phyloP scores from a whole-genome alignment of 1,140 invertebrate genomes.

The Bactericera cockerelli region DNA sequence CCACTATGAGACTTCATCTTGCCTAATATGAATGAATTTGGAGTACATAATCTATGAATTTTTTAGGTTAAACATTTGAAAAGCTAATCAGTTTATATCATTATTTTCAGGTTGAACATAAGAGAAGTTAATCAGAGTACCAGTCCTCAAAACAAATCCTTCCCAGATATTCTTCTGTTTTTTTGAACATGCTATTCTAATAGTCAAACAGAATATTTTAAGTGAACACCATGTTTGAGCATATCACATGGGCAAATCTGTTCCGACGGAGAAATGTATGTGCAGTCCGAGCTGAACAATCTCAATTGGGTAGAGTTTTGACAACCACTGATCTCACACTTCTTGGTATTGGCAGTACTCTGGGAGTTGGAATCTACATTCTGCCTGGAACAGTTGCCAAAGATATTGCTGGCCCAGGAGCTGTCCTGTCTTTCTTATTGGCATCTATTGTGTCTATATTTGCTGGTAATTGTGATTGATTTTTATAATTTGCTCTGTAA shows the following conservation, averaged over 20 bases:
- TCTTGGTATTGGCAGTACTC: constrained; percentile 70
- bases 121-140: no score
- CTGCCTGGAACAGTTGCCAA: constrained; percentile 76
- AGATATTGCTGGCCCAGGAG: constrained; percentile 68
- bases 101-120: no score
- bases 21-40: no score
- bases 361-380: constrained; percentile 84
- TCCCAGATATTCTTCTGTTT: no score
- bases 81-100: no score
- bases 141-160: no score
- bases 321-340: constrained; percentile 58
- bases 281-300: constrained; percentile 26
- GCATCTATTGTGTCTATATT: constrained; percentile 77
- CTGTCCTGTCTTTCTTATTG: constrained; percentile 72
- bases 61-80: no score
- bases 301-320: constrained; percentile 54
- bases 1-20: no score
- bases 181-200: no score
- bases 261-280: constrained; percentile 5
- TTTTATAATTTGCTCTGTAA: no score
- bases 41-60: no score
- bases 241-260: not conserved
- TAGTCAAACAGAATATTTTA: no score
- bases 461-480: constrained; percentile 65
- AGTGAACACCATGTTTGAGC: not conserved